Evolutionary conservation across 1,140 invertebrate genomes (phyloP), one percentile per base, ranked within the genome.

Genomic region (Zaprionus gabonicus): DNA sequence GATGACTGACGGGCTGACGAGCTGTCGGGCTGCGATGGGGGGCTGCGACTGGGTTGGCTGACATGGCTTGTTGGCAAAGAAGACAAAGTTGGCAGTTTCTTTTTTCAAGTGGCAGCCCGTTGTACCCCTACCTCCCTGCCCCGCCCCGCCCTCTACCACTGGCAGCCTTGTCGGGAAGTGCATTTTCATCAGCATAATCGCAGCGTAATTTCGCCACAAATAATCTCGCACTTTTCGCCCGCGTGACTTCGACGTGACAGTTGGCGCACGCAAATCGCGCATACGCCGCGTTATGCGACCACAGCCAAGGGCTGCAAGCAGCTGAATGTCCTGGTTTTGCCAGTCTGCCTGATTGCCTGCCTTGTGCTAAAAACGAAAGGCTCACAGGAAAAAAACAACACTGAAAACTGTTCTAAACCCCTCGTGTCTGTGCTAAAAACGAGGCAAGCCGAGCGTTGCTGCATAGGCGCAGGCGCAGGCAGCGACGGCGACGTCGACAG

Each of bases 121-220:
- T 12, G 25, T 56, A 34, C 49, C 20, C 36, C n/a, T 20, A 44
- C 41, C 36, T 49, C 71, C 28, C 28, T 9, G 12, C 6, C n/a
- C 13, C 0, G n/a, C 13, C 36, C 13, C 6, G 10, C 2, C 28
- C 7, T 31, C 28, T 9, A 7, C 28, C 28, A 9, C 4, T 15
- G 38, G 38, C 38, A 60, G 64, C 56, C 64, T 38, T 80, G 84
- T 82, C 82, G 84, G 82, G 85, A 82, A 90, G 71, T 82, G 87
- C 78, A 81, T 82, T 80, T 71, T 80, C 81, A 76, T 78, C 77
- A 58, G 46, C 56, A 75, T 85, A 73, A 84, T 79, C 57, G 44
- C 44, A 49, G 44, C 17, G 44, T 20, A 49, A 59, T 51, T 80
- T 62, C 66, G 67, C 31, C 23, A 1, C 13, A 49, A 20, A 17